Conservation (phyloP, 2,797 vertebrate genomes). For the Tenualosa ilisha region DNA sequence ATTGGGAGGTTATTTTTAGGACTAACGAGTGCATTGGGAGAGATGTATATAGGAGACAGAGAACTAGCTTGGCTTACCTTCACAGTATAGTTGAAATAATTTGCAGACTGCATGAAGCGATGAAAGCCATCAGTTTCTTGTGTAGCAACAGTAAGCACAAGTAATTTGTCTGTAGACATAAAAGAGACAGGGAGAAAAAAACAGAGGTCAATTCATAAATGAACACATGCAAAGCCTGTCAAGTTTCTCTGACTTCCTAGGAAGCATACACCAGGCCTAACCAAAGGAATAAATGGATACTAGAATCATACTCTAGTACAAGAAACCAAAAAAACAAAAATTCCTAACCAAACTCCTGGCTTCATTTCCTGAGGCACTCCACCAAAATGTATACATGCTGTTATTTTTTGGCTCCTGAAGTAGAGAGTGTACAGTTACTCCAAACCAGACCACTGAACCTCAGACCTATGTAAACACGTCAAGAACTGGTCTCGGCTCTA, state of each 20-base stretch:
- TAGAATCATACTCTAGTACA: not conserved
- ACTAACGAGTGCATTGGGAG: not conserved
- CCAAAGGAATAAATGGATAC: slow-evolving; percentile 10
- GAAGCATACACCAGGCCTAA: not conserved
- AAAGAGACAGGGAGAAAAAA: slow-evolving; percentile 33
- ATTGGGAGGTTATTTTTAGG: not conserved
- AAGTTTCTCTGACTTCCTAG: not conserved
- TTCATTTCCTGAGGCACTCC: slow-evolving; percentile 38
- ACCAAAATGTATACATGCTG: slow-evolving; percentile 51
- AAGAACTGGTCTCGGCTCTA: slow-evolving; percentile 52
- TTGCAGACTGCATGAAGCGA: slow-evolving; percentile 91
- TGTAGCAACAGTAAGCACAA: slow-evolving; percentile 92
- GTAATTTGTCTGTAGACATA: slow-evolving; percentile 82
- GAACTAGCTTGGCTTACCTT: slow-evolving; percentile 77
- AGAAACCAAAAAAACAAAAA: slow-evolving; percentile 13
- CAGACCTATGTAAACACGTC: slow-evolving; percentile 71
- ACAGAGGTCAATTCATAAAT: slow-evolving; percentile 32
- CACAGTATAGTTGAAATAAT: slow-evolving; percentile 93
- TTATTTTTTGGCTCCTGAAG: slow-evolving; percentile 52
- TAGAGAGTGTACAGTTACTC: slow-evolving; percentile 50
- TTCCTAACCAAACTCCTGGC: slow-evolving; percentile 42
- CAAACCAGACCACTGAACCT: slow-evolving; percentile 63
- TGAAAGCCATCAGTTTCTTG: slow-evolving; percentile 90
- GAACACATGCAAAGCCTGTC: not conserved
- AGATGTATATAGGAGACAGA: not conserved